Evolutionary conservation across 2,797 vertebrate species (phyloP).

Genomic region (Muscicapa comitata): DNA sequence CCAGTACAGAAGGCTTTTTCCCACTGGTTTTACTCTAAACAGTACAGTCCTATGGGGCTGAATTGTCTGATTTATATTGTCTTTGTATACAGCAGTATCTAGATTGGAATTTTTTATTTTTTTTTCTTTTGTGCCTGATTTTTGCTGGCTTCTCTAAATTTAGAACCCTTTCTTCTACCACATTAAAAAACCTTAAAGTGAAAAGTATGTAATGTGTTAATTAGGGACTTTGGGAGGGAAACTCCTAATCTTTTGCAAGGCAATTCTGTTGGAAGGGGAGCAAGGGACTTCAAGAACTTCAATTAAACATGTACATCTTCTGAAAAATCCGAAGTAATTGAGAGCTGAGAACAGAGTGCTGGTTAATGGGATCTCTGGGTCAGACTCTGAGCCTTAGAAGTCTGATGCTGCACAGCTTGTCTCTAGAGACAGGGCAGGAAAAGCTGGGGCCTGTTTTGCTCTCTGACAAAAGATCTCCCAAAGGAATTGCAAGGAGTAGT

Average conservation of each 20-base stretch:
- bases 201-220: not conserved
- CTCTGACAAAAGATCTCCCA: not conserved
- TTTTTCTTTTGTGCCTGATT: not conserved
- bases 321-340: not conserved
- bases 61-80: not conserved
- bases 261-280: not conserved
- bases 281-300: not conserved
- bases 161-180: not conserved
- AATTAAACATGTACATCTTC: not conserved
- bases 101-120: not conserved
- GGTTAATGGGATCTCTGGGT: not conserved
- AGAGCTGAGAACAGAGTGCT: not conserved
- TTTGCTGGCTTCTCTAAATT: not conserved
- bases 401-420: not conserved
- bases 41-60: not conserved
- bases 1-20: not conserved
- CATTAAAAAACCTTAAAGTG: not conserved
- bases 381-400: not conserved
- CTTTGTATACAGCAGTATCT: not conserved
- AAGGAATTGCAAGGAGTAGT: not conserved
- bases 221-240: not conserved
- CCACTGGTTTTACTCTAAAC: not conserved
- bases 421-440: not conserved
- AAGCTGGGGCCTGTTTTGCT: not conserved
- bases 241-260: not conserved